Evolutionary conservation across 2,797 vertebrate genomes (phyloP).

Genomic region (Phrynocephalus guinanensis): DNA sequence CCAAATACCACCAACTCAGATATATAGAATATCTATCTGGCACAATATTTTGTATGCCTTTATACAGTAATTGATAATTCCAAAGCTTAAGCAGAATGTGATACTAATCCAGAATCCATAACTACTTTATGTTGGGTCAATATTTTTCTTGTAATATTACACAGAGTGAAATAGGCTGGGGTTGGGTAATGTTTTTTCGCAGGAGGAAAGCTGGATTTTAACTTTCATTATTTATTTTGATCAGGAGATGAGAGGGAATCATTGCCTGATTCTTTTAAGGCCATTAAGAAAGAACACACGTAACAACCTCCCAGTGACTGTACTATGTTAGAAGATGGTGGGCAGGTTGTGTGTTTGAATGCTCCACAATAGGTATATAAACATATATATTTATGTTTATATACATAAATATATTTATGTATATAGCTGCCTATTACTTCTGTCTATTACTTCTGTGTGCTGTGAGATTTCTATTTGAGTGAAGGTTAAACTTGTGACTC

Average conservation of each 20-base stretch:
- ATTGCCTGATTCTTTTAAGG: background rate
- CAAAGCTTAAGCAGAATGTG: slow-evolving; percentile 24
- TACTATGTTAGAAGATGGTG: background rate
- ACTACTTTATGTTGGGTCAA: slow-evolving; percentile 15
- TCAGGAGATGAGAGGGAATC: background rate
- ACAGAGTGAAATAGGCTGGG: background rate
- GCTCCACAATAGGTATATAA: background rate
- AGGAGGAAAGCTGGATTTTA: background rate
- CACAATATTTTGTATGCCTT: slow-evolving; percentile 12
- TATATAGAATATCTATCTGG: background rate
- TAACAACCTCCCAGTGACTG: background rate
- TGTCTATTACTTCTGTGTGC: background rate
- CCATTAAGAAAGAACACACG: background rate
- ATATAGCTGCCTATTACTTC: background rate
- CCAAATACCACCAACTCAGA: background rate
- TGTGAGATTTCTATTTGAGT: background rate
- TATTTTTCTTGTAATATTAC: slow-evolving; percentile 37
- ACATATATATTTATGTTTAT: no score
- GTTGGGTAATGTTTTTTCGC: background rate
- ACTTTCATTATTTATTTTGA: background rate
- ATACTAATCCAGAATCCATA: slow-evolving; percentile 24
- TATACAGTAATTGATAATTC: slow-evolving; percentile 15
- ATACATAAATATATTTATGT: background rate
- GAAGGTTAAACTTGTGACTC: background rate
- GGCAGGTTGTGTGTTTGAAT: background rate